These are phyloP conservation scores for Stenichneumon culpator DNA, from an alignment of 2,888 invertebrate species.

Conservation along the genomic window DNA sequence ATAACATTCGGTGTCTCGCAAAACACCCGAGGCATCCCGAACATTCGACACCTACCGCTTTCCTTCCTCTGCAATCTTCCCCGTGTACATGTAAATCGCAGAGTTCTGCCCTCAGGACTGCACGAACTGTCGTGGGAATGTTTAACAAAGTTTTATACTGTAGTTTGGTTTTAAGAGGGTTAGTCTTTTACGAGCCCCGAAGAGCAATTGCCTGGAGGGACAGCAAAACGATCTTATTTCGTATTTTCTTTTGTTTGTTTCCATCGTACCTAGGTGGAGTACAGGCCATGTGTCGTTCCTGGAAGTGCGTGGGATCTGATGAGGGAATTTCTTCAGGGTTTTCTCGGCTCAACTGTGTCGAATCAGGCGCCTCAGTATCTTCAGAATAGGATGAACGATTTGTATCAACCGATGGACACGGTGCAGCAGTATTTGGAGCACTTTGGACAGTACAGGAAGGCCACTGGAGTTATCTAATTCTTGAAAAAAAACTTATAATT, in stretches of 20 bases:
- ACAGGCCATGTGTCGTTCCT: slow-evolving; percentile 95
- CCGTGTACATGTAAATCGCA: slow-evolving; percentile 49
- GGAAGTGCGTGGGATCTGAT: slow-evolving; percentile 96
- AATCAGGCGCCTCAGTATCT: slow-evolving; percentile 91
- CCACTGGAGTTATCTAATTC: slow-evolving; percentile 86
- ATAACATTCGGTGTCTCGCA: slow-evolving; percentile 11
- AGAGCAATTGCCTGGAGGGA: background rate
- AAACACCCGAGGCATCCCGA: slow-evolving; percentile 37
- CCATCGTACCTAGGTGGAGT: slow-evolving; percentile 90
- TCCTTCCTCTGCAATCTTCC: background rate
- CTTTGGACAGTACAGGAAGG: slow-evolving; percentile 95
- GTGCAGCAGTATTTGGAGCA: slow-evolving; percentile 98
- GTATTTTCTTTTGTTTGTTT: background rate
- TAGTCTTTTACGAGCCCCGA: slow-evolving; percentile 33
- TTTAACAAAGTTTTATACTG: slow-evolving; percentile 46
- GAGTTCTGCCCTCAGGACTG: slow-evolving; percentile 13
- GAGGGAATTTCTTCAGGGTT: slow-evolving; percentile 96
- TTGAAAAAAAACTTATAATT: background rate
- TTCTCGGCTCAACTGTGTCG: slow-evolving; percentile 92
- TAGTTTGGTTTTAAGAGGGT: background rate
- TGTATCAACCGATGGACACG: slow-evolving; percentile 96
- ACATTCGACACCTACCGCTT: slow-evolving; percentile 45
- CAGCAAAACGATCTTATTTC: background rate
- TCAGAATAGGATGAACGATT: slow-evolving; percentile 91
- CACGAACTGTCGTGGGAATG: slow-evolving; percentile 59